Conservation (phyloP, 2,888 invertebrate genomes). For the Andricus curvator region DNA sequence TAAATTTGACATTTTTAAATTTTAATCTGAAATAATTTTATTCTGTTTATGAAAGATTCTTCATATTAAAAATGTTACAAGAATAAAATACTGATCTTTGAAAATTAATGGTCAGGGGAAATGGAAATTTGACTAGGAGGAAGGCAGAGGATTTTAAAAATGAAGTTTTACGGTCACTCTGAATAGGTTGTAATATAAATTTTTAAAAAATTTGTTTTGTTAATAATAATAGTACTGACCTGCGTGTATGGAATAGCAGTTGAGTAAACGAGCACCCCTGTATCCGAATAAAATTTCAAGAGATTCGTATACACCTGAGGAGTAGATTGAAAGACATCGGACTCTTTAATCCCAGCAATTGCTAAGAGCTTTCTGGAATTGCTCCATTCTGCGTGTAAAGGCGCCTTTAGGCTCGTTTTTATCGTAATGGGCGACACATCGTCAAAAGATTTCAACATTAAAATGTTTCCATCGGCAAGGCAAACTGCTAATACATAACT, state of each 20-base stretch:
- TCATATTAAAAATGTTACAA: too few relatives aligned
- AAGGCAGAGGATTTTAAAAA: too few relatives aligned
- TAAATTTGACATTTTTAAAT: too few relatives aligned
- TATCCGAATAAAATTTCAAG: constrained; percentile 94
- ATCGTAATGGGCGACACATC: constrained; percentile 94
- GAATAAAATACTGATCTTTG: too few relatives aligned
- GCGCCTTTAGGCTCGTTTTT: constrained; percentile 89
- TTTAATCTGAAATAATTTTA: too few relatives aligned
- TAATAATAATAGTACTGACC: constrained; percentile 75
- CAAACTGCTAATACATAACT: constrained; percentile 92
- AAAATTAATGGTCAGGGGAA: too few relatives aligned
- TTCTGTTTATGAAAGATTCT: too few relatives aligned
- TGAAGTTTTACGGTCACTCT: too few relatives aligned
- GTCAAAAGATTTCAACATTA: constrained; percentile 93
- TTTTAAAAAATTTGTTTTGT: too few relatives aligned
- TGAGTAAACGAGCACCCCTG: constrained; percentile 89
- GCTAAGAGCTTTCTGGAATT: constrained; percentile 95
- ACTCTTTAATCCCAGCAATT: constrained; percentile 88
- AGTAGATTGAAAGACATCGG: constrained; percentile 67
- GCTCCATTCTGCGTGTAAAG: constrained; percentile 96
- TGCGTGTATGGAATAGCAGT: constrained; percentile 88
- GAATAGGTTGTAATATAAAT: too few relatives aligned
- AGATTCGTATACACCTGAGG: constrained; percentile 86
- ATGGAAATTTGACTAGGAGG: too few relatives aligned
- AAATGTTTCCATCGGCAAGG: constrained; percentile 93